Percentiles rank a stretch among this genome's conserved stretches.
These are phyloP conservation scores for Neocrepidodera transversa DNA, from an alignment of 2,888 invertebrate species.

Conservation along the genomic window DNA sequence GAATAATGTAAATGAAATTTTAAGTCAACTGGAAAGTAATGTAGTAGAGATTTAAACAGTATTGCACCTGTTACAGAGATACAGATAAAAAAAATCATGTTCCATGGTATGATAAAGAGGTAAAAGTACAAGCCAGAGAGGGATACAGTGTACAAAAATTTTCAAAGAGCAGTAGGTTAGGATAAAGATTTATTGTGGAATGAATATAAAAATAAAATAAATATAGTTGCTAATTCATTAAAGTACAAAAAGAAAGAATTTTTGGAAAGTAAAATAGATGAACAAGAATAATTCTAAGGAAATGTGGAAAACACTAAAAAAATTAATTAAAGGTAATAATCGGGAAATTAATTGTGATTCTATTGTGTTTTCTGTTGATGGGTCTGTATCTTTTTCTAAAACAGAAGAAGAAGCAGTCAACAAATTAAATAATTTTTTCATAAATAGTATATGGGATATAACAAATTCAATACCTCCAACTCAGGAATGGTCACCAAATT, in stretches of 20 bases:
- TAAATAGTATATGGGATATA: no score
- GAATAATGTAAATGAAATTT: slow-evolving; percentile 13
- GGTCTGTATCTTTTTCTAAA: slow-evolving; percentile 7
- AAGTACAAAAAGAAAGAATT: neutral
- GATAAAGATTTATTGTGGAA: no score
- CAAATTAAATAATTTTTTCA: slow-evolving; percentile 9
- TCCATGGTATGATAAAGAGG: slow-evolving; percentile 1
- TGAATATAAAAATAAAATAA: neutral
- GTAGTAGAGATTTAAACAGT: slow-evolving; percentile 14
- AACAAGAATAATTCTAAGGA: neutral
- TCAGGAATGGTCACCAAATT: neutral
- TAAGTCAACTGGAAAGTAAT: neutral
- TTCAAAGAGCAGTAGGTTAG: no score
- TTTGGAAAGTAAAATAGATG: neutral
- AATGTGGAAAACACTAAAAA: neutral
- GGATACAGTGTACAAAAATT: no score
- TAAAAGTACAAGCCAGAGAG: neutral
- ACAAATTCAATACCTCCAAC: neutral
- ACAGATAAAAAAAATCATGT: neutral
- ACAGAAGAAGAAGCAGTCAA: slow-evolving; percentile 6
- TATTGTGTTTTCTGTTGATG: neutral
- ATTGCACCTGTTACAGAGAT: neutral
- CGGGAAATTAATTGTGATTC: neutral
- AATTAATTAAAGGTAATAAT: slow-evolving; percentile 4
- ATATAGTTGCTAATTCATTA: neutral